Conservation (phyloP, 2,888 invertebrate genomes). For the Lasioglossum figueresi region DNA sequence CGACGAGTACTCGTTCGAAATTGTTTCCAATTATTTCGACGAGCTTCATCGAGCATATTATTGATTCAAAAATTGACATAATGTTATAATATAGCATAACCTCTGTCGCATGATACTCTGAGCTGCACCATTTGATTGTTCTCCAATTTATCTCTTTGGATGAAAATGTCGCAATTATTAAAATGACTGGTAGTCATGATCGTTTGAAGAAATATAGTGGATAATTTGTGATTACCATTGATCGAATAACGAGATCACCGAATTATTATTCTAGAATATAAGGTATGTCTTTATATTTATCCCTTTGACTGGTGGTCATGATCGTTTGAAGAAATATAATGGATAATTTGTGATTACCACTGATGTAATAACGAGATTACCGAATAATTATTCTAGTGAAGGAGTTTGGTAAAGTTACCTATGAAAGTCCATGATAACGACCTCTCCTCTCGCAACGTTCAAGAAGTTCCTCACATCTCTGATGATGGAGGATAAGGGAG, state of each 20-base stretch:
- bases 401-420: slow-evolving; percentile 74
- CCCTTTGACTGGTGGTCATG: too few relatives aligned
- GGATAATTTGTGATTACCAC: background rate
- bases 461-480: slow-evolving; percentile 89
- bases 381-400: background rate
- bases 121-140: background rate
- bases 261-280: background rate
- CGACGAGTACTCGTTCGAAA: background rate
- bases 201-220: background rate
- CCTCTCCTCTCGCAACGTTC: slow-evolving; percentile 88
- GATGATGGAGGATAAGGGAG: slow-evolving; percentile 88
- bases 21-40: background rate
- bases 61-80: background rate
- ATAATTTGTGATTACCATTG: background rate
- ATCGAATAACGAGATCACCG: background rate
- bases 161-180: background rate
- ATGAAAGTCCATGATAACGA: slow-evolving; percentile 92
- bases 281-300: too few relatives aligned
- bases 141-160: background rate
- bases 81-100: background rate
- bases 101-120: background rate
- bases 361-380: background rate
- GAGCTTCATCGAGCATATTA: background rate
- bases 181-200: background rate
- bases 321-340: background rate